Percentiles rank a stretch among this genome's conserved stretches.
Evolutionary conservation across 1,140 invertebrate genomes (phyloP).

Genomic region (Armadillidium nasatum): DNA sequence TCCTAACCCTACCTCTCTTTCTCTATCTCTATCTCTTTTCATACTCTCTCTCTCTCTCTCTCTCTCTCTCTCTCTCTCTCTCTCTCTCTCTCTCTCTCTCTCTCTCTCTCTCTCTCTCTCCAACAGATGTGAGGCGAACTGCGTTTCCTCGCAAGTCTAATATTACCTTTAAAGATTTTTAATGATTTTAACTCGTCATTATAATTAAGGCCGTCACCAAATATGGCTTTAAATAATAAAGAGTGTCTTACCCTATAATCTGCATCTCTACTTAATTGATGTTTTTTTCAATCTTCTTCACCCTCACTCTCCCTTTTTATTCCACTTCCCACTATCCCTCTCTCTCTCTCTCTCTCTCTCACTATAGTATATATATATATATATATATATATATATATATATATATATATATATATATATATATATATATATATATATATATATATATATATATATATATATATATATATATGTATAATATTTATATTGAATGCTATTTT

Average conservation of each 20-base stretch:
- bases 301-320: no score
- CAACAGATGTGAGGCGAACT: not conserved
- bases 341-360: no score
- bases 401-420: not conserved
- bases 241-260: not conserved
- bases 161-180: not conserved
- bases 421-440: not conserved
- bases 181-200: no score
- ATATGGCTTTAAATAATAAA: not conserved
- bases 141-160: not conserved
- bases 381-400: not conserved
- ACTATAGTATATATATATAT: no score
- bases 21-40: not conserved
- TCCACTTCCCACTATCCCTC: no score
- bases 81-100: constrained; percentile 16
- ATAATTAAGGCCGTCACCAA: no score
- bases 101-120: not conserved
- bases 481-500: no score
- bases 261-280: no score
- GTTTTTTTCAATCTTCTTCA: no score
- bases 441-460: not conserved
- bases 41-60: not conserved
- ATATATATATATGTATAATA: no score
- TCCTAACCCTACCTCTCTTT: no score
- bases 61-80: constrained; percentile 16